Evolutionary conservation across 2,888 invertebrate species (phyloP), one percentile per base, ranked within the genome.

Genomic region (Caradrina kadenii): DNA sequence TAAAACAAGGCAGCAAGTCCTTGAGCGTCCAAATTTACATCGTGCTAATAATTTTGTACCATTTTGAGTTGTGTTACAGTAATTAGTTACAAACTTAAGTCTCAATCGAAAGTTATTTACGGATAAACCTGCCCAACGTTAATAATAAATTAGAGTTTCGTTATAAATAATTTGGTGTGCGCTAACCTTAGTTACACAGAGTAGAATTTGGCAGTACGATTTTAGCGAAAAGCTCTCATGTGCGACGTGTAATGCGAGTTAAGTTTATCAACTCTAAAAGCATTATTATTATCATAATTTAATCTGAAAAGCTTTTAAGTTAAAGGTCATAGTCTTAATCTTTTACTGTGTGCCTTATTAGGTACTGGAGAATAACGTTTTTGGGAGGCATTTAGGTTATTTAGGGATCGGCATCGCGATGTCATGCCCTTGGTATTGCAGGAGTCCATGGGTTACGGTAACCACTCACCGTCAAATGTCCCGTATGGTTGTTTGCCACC

Each of bases 71-170:
- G 19, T 69, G 45, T 69, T 39, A 56, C 11, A 49, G n/a, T 42
- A 58, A 26, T 45, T 55, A 55, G 42, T 73, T 73, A 22, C 42
- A 69, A 80, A 79, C 69, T 73, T 65, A 49, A 58, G 75, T 81
- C 74, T 80, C 76, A 74, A 83, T 85, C 76, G 79, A 80, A 79
- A 76, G 69, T 76, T 79, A 79, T 80, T 79, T 81, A 82, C 68
- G 75, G 68, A 79, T 80, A 81, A 79, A 80, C 78, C 82, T 79
- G 76, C 79, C 73, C 67, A 59, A 76, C 72, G 66, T 86, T 68
- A 86, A 86, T 86, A 85, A 87, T 87, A 80, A 84, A 87, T 80
- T 76, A 62, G 70, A 76, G 69, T 86, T 83, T 79, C 73, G 58
- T 48, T 70, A 59, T 84, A 78, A 86, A 81, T 85, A 84, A 86